Percentiles rank a stretch among this genome's conserved stretches.
These are phyloP conservation scores for Matsumurasca onukii DNA, from an alignment of 1,140 invertebrate genomes.

Conservation along the genomic window DNA sequence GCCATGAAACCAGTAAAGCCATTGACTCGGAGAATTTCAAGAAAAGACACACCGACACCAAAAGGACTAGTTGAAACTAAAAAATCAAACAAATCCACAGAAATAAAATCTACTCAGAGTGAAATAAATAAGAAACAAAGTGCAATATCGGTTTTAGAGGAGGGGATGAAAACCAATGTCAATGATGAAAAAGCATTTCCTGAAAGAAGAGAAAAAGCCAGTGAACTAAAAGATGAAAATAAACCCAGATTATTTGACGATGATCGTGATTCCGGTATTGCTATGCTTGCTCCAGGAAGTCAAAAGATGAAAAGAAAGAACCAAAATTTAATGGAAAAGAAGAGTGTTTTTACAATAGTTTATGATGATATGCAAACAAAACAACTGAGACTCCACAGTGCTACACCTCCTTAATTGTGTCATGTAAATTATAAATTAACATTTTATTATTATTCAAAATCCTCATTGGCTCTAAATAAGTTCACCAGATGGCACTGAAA, in stretches of 20 bases:
- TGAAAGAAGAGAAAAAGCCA: slow-evolving; percentile 26
- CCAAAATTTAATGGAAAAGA: slow-evolving; percentile 82
- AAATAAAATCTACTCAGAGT: background rate
- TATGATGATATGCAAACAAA: slow-evolving; percentile 81
- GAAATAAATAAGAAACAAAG: slow-evolving; percentile 1
- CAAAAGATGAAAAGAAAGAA: slow-evolving; percentile 45
- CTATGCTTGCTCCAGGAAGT: slow-evolving; percentile 52
- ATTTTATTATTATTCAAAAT: no score
- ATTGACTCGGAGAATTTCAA: slow-evolving; percentile 42
- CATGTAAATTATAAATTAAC: no score
- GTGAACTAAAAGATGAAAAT: slow-evolving; percentile 39
- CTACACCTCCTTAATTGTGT: slow-evolving; percentile 34
- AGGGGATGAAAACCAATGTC: background rate
- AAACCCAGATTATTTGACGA: slow-evolving; percentile 54
- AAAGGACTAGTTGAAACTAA: background rate
- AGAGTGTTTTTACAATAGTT: slow-evolving; percentile 91
- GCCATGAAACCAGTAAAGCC: slow-evolving; percentile 17
- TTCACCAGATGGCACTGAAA: no score
- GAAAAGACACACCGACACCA: slow-evolving; percentile 41
- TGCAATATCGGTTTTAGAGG: background rate
- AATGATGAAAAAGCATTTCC: background rate
- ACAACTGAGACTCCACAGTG: slow-evolving; percentile 49
- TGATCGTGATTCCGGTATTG: slow-evolving; percentile 71
- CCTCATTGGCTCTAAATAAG: no score
- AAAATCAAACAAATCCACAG: slow-evolving; percentile 7